Conservation (phyloP, 1,140 invertebrate genomes). For the Drosophila santomea region DNA sequence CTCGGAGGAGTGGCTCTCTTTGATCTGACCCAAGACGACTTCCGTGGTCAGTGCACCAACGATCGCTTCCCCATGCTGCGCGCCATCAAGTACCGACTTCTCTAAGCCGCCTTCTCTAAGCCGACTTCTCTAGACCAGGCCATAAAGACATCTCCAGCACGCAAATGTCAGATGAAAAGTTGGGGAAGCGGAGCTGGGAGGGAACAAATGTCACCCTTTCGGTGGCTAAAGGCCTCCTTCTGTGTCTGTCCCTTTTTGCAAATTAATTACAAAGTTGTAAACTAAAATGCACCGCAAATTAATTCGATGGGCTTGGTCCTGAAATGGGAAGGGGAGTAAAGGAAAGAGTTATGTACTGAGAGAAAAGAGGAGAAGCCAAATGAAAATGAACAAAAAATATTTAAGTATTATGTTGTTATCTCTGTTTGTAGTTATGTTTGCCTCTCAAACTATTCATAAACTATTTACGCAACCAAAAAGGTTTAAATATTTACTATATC, state of each 20-base stretch:
- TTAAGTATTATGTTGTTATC: too few relatives aligned
- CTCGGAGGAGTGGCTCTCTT: conserved; percentile 93
- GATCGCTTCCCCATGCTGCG: conserved; percentile 91
- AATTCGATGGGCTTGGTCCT: conserved; percentile 56
- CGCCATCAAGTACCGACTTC: conserved; percentile 87
- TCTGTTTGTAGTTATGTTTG: neutral
- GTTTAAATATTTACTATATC: too few relatives aligned
- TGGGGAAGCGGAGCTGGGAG: neutral
- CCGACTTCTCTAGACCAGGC: too few relatives aligned
- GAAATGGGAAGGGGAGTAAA: neutral
- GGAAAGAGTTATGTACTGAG: neutral
- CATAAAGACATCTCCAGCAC: conserved; percentile 36
- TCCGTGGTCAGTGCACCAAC: conserved; percentile 91
- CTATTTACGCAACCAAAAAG: too few relatives aligned
- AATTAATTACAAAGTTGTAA: conserved; percentile 83
- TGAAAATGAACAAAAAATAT: too few relatives aligned
- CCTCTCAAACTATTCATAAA: too few relatives aligned
- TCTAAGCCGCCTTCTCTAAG: conserved; percentile 81
- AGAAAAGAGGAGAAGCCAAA: neutral
- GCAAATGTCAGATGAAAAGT: conserved; percentile 35
- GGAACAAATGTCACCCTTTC: conserved; percentile 47
- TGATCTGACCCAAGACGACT: conserved; percentile 93
- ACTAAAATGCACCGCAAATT: conserved; percentile 77
- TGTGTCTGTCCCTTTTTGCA: conserved; percentile 59
- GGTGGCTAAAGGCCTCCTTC: conserved; percentile 15